Base-by-base conservation (phyloP, 2,113 vertebrate genomes). In the Gymnogyps californianus region DNA sequence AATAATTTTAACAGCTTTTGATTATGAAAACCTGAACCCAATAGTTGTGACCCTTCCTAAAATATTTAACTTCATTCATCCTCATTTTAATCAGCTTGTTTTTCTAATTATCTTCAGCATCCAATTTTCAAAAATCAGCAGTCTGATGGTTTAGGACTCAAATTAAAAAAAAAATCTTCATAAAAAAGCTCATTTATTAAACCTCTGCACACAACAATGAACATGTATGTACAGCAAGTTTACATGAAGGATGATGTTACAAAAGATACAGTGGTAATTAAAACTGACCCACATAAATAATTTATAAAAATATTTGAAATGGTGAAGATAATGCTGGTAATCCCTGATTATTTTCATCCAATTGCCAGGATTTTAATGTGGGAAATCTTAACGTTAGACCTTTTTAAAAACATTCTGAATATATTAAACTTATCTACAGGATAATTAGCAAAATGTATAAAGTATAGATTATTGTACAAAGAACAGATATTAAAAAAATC, bases 131-230 rank as follows among this genome's bases (percentile, higher is more conserved):
- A 80, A 83, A 89, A 29, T 1, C 42, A 72, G 64, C 36, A 61
- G 40, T 71, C 44, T 61, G 36, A 82, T 72, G 36, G 36, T 34
- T 81, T 71, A 86, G 40, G 55, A 89, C 52, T 90, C 59, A 22
- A 76, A 67, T 91, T 67, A 79, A 42, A 89, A 86, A 55, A 74
- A 74, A 49, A 58, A 72, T 66, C 57, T 58, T 65, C 95, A 76
- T 94, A 97, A 76, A 97, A 98, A 98, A 97, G 72, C 76, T 90
- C 83, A 94, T 98, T 98, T 98, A 98, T 98, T 98, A 98, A 98
- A 98, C 97, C 77, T 97, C 95, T 98, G 97, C 98, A 97, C 97
- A 97, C 89, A 97, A 97, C 95, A 93, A 95, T n/a, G 38, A 77
- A 88, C 88, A 97, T 11, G 65, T 97, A 96, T 97, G 97, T 97